Evolutionary conservation across 2,797 vertebrate species (phyloP), one percentile per base, ranked within the genome.

Genomic region (Trachops cirrhosus): DNA sequence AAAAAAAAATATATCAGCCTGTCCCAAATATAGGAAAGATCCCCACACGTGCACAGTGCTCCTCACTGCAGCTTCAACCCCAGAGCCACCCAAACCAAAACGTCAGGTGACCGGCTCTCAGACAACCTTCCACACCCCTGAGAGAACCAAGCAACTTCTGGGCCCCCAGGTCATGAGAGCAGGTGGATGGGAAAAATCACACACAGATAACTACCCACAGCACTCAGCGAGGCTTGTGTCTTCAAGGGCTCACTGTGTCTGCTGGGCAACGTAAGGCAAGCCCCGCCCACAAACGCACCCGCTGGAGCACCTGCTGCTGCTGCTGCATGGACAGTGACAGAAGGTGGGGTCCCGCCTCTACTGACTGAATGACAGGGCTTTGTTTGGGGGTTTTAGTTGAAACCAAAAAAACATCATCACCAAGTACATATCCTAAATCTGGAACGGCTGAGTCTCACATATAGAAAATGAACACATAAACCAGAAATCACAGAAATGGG

Each of bases 1-100:
- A 57, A 85, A 94, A 97, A 92, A 75, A 44, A 92, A 75, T 34
- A 96, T 83, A 86, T 19, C 48, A 83, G 80, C 89, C 90, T 41
- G 2, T 85, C 95, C 88, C 89, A 75, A 91, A 94, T 74, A 92
- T 21, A 82, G 96, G 84, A 52, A 12, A 59, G 78, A 48, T 22
- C n/a, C 77, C 1, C 78, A 70, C 71, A 50, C 37, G 18, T 0
- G 39, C 41, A 2, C 10, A 41, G 29, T 39, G 1, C 29, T 29
- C 37, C 10, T 8, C 12, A n/a, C 62, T 5, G 9, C 11, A 62
- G 54, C 82, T 50, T 32, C 83, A 34, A 24, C 9, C 62, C 91
- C 50, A 14, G 46, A 44, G 73, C 3, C 4, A 39, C 37, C 78
- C 12, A 44, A 82, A 64, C 5, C 19, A 12, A 82, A 87, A 26